Evolutionary conservation across 2,888 invertebrate species (phyloP).

Genomic region (Orchesellides sinensis): DNA sequence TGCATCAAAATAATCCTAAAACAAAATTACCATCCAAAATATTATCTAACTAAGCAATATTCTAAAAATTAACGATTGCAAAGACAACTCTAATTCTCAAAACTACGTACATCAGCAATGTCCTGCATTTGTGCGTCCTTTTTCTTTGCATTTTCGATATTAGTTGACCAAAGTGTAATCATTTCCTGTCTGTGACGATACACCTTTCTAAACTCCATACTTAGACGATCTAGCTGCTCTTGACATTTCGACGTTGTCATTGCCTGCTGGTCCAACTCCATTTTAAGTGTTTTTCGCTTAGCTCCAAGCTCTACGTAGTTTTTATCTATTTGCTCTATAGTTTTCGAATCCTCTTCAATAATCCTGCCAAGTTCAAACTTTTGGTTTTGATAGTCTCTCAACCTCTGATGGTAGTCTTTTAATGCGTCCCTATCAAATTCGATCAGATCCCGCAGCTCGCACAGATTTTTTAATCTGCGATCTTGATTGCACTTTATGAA

Average conservation of each 20-base stretch:
- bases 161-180: slow-evolving; percentile 57
- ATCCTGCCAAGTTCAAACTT: slow-evolving; percentile 42
- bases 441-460: slow-evolving; percentile 52
- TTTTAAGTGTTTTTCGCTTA: slow-evolving; percentile 40
- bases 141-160: slow-evolving; percentile 47
- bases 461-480: slow-evolving; percentile 33
- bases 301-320: slow-evolving; percentile 58
- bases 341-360: slow-evolving; percentile 51
- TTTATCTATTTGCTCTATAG: slow-evolving; percentile 49
- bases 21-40: no score
- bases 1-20: slow-evolving; percentile 44
- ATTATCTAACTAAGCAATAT: no score
- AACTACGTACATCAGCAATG: slow-evolving; percentile 49
- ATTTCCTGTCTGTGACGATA: slow-evolving; percentile 57
- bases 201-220: slow-evolving; percentile 63
- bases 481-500: slow-evolving; percentile 30
- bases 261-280: slow-evolving; percentile 62
- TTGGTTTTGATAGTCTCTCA: slow-evolving; percentile 29
- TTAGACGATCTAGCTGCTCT: slow-evolving; percentile 57
- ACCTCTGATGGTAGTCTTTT: slow-evolving; percentile 47
- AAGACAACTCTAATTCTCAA: background rate
- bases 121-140: slow-evolving; percentile 63
- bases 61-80: no score
- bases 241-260: slow-evolving; percentile 66
- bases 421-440: slow-evolving; percentile 54